Percentiles rank a stretch among this genome's conserved stretches.
Conservation (phyloP, 2,113 vertebrate genomes). For the Prochilodus magdalenae region DNA sequence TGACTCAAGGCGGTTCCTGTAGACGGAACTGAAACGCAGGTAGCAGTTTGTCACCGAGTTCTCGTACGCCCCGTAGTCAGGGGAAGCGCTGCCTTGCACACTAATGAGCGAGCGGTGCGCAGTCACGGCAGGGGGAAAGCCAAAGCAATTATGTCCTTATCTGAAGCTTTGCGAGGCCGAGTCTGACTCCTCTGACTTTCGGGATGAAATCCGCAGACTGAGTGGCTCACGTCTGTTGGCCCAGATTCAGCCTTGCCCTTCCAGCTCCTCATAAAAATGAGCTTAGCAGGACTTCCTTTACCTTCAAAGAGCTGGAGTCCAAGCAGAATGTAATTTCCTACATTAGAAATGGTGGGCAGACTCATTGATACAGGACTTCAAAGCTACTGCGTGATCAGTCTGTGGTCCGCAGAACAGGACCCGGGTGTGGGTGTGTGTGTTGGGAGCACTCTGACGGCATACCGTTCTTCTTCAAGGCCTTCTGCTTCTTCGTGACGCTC, state of each 20-base stretch:
- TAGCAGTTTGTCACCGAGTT: constrained; percentile 37
- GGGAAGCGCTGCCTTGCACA: constrained; percentile 56
- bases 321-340: constrained; percentile 44
- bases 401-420: not conserved
- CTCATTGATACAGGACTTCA: constrained; percentile 28
- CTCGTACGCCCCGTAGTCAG: constrained; percentile 32
- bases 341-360: constrained; percentile 25
- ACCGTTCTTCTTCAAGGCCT: no score
- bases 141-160: constrained; percentile 76
- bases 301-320: constrained; percentile 35
- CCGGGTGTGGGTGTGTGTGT: not conserved
- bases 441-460: no score
- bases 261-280: constrained; percentile 25
- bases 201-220: constrained; percentile 30
- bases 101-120: constrained; percentile 60
- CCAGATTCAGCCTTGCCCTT: constrained; percentile 40
- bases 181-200: constrained; percentile 33
- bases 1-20: constrained; percentile 47
- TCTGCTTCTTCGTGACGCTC: no score
- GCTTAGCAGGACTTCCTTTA: constrained; percentile 47
- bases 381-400: constrained; percentile 22
- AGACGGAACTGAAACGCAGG: constrained; percentile 58
- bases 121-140: constrained; percentile 57
- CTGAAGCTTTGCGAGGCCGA: constrained; percentile 47
- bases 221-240: constrained; percentile 39